Conservation (phyloP, 2,888 invertebrate species). For the Pardosa pseudoannulata region DNA sequence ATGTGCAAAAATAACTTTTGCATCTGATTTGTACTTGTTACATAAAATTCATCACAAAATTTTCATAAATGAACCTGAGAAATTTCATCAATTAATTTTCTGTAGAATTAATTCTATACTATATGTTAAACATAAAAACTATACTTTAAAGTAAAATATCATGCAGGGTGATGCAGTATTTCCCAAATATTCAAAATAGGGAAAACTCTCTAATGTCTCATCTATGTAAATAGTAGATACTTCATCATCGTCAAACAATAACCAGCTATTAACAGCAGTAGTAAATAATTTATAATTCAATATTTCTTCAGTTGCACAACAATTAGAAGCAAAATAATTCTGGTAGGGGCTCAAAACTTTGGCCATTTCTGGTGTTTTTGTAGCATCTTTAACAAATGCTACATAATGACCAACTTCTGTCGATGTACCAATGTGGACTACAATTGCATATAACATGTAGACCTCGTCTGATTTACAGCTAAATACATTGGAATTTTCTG, state of each 20-base stretch:
- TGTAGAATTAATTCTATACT: too few relatives aligned
- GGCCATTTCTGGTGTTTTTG: background rate
- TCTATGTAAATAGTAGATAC: constrained; percentile 44
- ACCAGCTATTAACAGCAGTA: constrained; percentile 32
- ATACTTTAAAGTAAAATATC: constrained; percentile 64
- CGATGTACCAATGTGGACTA: constrained; percentile 52
- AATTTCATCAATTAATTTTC: too few relatives aligned
- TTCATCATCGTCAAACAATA: constrained; percentile 54
- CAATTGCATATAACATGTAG: constrained; percentile 60
- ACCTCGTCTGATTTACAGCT: constrained; percentile 20
- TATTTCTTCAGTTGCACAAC: constrained; percentile 51
- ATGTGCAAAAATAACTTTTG: too few relatives aligned
- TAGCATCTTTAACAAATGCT: constrained; percentile 38
- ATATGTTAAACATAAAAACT: too few relatives aligned
- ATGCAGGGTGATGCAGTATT: constrained; percentile 52
- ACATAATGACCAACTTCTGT: constrained; percentile 59
- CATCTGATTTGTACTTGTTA: too few relatives aligned
- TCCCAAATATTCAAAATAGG: constrained; percentile 51
- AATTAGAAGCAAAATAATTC: background rate
- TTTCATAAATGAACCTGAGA: too few relatives aligned
- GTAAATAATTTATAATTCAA: constrained; percentile 18
- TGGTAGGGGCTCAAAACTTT: too few relatives aligned
- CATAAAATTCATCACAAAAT: too few relatives aligned
- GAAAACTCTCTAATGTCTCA: constrained; percentile 40
- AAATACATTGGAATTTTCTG: constrained; percentile 48